Evolutionary conservation across 2,888 invertebrate species (phyloP).

Genomic region (Rotaria sp.): DNA sequence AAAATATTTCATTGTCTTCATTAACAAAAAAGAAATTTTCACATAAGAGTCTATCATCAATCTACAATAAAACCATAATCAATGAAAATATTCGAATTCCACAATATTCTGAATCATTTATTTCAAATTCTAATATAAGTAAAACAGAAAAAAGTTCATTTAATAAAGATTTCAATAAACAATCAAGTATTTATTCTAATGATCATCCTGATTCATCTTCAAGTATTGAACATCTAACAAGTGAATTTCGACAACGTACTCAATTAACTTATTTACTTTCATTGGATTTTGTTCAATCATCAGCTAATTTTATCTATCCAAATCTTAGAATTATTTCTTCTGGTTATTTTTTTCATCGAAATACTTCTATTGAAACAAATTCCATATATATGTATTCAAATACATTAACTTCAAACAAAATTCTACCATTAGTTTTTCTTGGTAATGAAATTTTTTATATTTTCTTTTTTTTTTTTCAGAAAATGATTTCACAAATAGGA

Average conservation of each 20-base stretch:
- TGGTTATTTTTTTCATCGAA: background rate
- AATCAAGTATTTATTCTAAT: background rate
- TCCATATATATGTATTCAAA: background rate
- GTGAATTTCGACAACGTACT: background rate
- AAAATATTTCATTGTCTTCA: too few species aligned
- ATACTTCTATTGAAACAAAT: background rate
- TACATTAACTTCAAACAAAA: background rate
- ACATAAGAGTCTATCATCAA: too few species aligned
- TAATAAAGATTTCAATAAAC: background rate
- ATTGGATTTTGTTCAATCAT: background rate
- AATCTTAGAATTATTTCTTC: background rate
- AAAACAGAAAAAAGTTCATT: background rate
- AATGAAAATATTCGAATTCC: too few species aligned
- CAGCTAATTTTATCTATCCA: background rate
- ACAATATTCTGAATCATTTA: too few species aligned
- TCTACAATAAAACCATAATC: too few species aligned
- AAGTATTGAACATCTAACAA: background rate
- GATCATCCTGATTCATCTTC: background rate
- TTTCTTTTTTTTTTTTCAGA: background rate
- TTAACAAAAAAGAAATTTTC: too few species aligned
- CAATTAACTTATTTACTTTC: background rate
- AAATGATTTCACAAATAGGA: background rate
- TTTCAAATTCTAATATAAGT: too few species aligned
- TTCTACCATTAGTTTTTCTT: background rate
- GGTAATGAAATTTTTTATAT: background rate